Base-by-base conservation (phyloP, 1,140 invertebrate genomes). In the Oscheius sp. region DNA sequence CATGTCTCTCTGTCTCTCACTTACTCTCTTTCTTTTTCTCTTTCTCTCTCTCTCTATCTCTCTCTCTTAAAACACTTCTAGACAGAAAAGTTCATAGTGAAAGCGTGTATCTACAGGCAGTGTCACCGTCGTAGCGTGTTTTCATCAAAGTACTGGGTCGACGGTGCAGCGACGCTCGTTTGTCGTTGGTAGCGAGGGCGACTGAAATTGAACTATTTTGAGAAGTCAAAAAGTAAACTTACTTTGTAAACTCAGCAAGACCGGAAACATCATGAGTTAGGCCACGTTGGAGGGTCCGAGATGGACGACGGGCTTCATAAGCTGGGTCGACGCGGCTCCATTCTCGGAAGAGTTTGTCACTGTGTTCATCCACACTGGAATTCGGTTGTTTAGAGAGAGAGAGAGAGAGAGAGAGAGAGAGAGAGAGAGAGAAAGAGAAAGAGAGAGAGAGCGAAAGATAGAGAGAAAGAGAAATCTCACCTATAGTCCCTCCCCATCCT, bases 311-410 rank as follows among this genome's bases (percentile, higher is more conserved):
- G 23, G 7, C 23, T 4, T 61, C 67, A 31, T 68, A 68, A 0
- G 67, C 67, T 7, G 67, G 67, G 61, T 68, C 67, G 29, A 68
- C 55, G 1, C 67, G 32, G 26, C 67, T 68, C 67, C 67, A 68
- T 42, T 68, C 67, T 1, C 67, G 67, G 35, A 68, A 68, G 7
- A 68, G 28, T 0, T 31, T 36, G 36, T 68, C 67, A 28, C 36
- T 46, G 18, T 55, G 26, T 26, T 58, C 18, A 55, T 68, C 67
- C 1, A 68, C 67, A 42, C 67, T 68, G 67, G 15, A 68, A 68
- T n/a, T n/a, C n/a, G n/a, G n/a, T n/a, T n/a, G n/a, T n/a, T n/a
- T n/a, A n/a, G n/a, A n/a, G n/a, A n/a, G n/a, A n/a, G n/a, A n/a
- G n/a, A n/a, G n/a, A n/a, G n/a, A n/a, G n/a, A n/a, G n/a, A n/a